Base-by-base conservation (phyloP, 2,797 vertebrate genomes). In the Danio choprae region DNA sequence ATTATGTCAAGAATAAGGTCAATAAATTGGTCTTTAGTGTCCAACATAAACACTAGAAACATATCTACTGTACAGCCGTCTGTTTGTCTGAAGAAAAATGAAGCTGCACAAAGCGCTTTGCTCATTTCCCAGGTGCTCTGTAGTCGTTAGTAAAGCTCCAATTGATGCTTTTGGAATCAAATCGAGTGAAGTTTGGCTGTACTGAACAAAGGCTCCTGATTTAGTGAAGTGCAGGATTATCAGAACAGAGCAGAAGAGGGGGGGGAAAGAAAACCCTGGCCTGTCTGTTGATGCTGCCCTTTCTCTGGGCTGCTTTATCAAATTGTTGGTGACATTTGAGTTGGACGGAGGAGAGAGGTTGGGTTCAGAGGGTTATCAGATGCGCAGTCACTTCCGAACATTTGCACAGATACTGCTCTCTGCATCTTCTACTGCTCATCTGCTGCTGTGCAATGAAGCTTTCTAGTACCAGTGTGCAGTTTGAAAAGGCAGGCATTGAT, bases 311-410 rank as follows among this genome's bases (percentile, higher is more conserved):
- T 71, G 81, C 84, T 85, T 88, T 84, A 90, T 88, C 74, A 90
- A 91, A 93, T 91, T 88, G 86, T 84, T 92, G 87, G 82, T 94
- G 93, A 93, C 92, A 93, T 93, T 92, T 93, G 36, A 87, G 65
- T 87, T 88, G 88, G 84, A 86, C 86, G 86, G 74, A 78, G 78
- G 84, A 77, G 43, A 59, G 74, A 75, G 85, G 81, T 81, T 81
- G 77, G 67, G 84, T 80, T 84, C 4, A 40, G 83, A 87, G 81
- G 7, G 43, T 22, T n/a, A 4, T 69, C 77, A 76, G 59, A 10
- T 73, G 68, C 68, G 78, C 63, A 10, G 67, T 78, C 43, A 50
- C 20, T 62, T 55, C 77, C 83, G 75, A 72, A n/a, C 43, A 60
- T 29, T 20, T 4, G 29, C 36, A 38, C 44, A 56, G 20, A 56